A percentile compares a stretch with the other conserved stretches of the same genome.
Evolutionary conservation across 1,140 invertebrate genomes (phyloP).

Genomic region (Wasmannia auropunctata): DNA sequence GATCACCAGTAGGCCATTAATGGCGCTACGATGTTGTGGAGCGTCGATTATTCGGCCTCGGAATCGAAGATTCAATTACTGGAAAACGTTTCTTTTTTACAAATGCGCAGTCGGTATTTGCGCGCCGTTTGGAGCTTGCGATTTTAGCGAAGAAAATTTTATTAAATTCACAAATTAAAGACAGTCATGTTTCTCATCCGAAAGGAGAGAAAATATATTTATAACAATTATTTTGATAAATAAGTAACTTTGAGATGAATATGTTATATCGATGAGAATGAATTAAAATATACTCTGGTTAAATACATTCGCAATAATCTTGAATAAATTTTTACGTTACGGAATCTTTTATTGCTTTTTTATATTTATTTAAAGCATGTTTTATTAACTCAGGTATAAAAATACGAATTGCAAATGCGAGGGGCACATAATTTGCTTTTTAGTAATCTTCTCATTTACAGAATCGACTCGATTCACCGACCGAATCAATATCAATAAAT

Average conservation of each 20-base stretch:
- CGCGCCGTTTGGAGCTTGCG: background rate
- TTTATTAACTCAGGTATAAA: slow-evolving; percentile 11
- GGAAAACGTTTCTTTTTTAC: background rate
- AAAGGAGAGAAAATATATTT: background rate
- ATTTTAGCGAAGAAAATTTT: background rate
- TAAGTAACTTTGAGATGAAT: background rate
- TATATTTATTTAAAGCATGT: background rate
- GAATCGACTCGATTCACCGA: slow-evolving; percentile 18
- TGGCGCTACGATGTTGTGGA: slow-evolving; percentile 41
- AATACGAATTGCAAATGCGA: slow-evolving; percentile 1
- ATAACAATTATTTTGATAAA: background rate
- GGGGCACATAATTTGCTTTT: slow-evolving; percentile 6
- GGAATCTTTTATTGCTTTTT: background rate
- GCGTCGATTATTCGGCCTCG: slow-evolving; percentile 13
- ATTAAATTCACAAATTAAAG: background rate
- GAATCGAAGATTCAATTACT: slow-evolving; percentile 4
- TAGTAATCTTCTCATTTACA: slow-evolving; percentile 11
- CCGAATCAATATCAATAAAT: slow-evolving; percentile 44
- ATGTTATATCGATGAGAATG: background rate
- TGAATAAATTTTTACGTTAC: background rate
- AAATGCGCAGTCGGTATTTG: background rate
- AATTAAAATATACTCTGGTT: background rate
- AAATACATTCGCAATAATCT: background rate
- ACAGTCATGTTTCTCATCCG: background rate
- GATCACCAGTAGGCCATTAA: slow-evolving; percentile 42